phyloP scores from a whole-genome alignment of 30 jellyfish, hydroid and myxozoan species.

The Hydractinia symbiolongicarpus region DNA sequence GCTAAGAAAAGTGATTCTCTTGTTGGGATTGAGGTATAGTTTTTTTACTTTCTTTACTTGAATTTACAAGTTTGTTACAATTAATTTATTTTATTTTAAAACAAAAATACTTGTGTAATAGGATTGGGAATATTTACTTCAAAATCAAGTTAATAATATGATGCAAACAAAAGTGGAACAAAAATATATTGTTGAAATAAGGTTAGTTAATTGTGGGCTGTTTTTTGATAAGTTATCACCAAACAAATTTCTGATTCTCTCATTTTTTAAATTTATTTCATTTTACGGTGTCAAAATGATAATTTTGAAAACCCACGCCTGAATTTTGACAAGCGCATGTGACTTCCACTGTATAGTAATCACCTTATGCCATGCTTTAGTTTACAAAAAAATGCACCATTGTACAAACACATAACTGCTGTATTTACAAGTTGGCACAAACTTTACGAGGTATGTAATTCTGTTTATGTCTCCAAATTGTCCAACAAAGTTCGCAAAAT shows the following conservation, averaged over 20 bases:
- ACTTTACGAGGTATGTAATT: slow-evolving; percentile 51
- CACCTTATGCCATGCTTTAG: slow-evolving; percentile 3
- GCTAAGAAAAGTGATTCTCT: slow-evolving; percentile 70
- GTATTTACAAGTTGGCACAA: slow-evolving; percentile 47
- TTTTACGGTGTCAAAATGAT: neutral
- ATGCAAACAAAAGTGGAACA: neutral
- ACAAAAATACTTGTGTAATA: slow-evolving; percentile 9
- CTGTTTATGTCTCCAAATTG: neutral
- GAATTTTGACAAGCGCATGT: too few species aligned
- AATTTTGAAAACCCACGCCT: too few species aligned
- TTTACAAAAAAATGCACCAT: slow-evolving; percentile 49
- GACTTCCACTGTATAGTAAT: too few species aligned
- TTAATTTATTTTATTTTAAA: neutral
- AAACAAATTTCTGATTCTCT: neutral
- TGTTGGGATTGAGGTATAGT: slow-evolving; percentile 44
- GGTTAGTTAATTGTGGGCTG: slow-evolving; percentile 15
- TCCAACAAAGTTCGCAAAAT: too few species aligned
- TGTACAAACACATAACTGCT: slow-evolving; percentile 41
- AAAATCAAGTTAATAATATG: slow-evolving; percentile 11
- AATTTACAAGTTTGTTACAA: neutral
- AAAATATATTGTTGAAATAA: slow-evolving; percentile 25
- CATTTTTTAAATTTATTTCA: neutral
- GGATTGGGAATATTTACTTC: slow-evolving; percentile 68
- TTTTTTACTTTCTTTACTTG: neutral
- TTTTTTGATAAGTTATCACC: neutral